Evolutionary conservation across 2,888 invertebrate species (phyloP), one percentile per base, ranked within the genome.

Genomic region (Pinctada fucata): DNA sequence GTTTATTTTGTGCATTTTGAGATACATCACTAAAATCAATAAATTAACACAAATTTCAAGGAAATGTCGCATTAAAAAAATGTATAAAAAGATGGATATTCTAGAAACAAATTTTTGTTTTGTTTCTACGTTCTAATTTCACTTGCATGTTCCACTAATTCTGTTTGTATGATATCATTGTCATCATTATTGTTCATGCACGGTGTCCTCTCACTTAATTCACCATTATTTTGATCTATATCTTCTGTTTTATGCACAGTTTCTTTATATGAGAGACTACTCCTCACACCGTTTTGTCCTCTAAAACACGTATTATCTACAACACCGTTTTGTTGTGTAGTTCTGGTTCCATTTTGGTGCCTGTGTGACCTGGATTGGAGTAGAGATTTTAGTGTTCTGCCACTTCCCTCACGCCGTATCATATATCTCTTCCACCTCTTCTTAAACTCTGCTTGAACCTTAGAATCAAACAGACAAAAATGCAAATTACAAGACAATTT

Each of bases 361-460:
- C 58, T 6, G 8, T 58, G 0, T 6, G 58, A 58, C 8, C 58
- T 6, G 13, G 58, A 58, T 10, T 58, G 58, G 13, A 58, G 58
- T 6, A 58, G 58, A 13, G 58, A 58, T 58, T 58, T 58, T 6
- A 58, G 8, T 3, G 74, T 74, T 74, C 74, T 67, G 4, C 50
- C 45, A 74, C 74, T 74, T 63, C 78, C 63, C 47, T 49, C 64
- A 10, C 87, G 79, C 13, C 79, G 75, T 67, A 58, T 6, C 58
- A 58, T 86, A 70, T 63, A 83, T 50, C 88, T 82, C 31, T 82
- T 73, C 88, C 88, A 88, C 73, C 84, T 86, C 75, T 85, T 88
- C 50, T 85, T 83, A 6, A 88, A 81, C 81, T 88, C 88, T 58
- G 80, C 77, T 80, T 88, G 88, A 4, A 88, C 88, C 88, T 88